A percentile compares a stretch with the other conserved stretches of the same genome.
phyloP scores from a whole-genome alignment of 1,140 invertebrate genomes.

The Hyposmocoma kahamanoa region DNA sequence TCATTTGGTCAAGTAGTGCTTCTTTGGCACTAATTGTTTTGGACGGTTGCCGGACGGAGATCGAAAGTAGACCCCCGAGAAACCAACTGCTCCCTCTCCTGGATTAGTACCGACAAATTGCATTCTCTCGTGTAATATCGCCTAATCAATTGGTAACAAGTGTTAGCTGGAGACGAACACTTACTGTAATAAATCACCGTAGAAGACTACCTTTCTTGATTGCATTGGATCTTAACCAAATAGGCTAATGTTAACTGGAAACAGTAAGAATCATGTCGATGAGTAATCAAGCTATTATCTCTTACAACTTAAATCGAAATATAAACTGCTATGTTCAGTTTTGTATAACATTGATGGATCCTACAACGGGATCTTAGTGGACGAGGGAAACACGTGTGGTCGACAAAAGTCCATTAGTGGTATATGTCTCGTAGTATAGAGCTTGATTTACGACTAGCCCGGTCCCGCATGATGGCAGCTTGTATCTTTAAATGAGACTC shows the following conservation, averaged over 20 bases:
- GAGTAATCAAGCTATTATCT: too few relatives aligned
- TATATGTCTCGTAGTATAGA: constrained; percentile 11
- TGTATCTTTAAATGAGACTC: constrained; percentile 29
- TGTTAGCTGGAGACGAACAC: constrained; percentile 22
- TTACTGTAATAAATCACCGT: constrained; percentile 18
- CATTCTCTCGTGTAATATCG: constrained; percentile 29
- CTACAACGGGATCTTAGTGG: too few relatives aligned
- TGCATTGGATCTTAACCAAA: not conserved
- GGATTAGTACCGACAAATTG: constrained; percentile 41
- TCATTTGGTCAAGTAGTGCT: too few relatives aligned
- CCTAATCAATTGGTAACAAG: constrained; percentile 27
- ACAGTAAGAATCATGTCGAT: too few relatives aligned
- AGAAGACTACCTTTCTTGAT: not conserved
- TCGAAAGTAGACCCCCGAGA: too few relatives aligned
- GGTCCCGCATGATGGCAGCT: constrained; percentile 21
- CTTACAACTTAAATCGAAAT: too few relatives aligned
- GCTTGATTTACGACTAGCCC: constrained; percentile 30
- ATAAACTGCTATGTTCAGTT: too few relatives aligned
- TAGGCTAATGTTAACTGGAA: too few relatives aligned
- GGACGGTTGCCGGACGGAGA: too few relatives aligned
- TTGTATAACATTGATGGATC: too few relatives aligned
- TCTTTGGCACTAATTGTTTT: too few relatives aligned
- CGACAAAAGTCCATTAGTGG: constrained; percentile 25
- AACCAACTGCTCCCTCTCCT: constrained; percentile 42
- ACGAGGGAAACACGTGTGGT: too few relatives aligned